These are phyloP conservation scores for Struthidea cinerea DNA, from an alignment of 2,113 vertebrate genomes.

Conservation along the genomic window DNA sequence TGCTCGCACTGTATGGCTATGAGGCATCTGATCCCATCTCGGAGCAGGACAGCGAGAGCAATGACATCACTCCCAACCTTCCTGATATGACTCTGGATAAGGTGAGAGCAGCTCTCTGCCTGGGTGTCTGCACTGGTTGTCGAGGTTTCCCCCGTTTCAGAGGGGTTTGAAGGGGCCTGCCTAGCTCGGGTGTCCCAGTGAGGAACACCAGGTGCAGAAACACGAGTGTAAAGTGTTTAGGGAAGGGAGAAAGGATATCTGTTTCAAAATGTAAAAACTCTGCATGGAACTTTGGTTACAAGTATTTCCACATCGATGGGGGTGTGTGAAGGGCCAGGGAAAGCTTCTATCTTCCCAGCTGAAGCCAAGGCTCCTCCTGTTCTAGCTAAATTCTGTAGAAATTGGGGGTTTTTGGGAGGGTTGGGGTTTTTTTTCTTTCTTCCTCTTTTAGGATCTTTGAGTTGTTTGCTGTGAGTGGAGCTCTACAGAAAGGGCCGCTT, in stretches of 20 bases:
- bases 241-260: background rate
- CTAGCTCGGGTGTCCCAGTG: background rate
- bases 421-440: background rate
- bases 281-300: background rate
- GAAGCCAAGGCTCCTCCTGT: background rate
- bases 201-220: background rate
- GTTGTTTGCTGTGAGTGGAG: background rate
- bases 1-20: constrained; percentile 90
- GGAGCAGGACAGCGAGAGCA: constrained; percentile 80
- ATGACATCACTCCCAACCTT: constrained; percentile 73
- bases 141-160: background rate
- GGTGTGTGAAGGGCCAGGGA: background rate
- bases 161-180: background rate
- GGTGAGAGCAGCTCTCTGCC: constrained; percentile 65
- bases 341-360: background rate
- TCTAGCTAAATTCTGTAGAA: background rate
- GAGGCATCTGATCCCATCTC: constrained; percentile 81
- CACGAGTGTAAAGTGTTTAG: background rate
- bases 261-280: background rate
- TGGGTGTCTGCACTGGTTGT: no score
- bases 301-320: background rate
- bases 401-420: rapidly evolving
- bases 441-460: background rate
- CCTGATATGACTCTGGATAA: constrained; percentile 89
- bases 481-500: background rate